Conservation (phyloP, 2,113 vertebrate genomes). For the Gavia stellata region DNA sequence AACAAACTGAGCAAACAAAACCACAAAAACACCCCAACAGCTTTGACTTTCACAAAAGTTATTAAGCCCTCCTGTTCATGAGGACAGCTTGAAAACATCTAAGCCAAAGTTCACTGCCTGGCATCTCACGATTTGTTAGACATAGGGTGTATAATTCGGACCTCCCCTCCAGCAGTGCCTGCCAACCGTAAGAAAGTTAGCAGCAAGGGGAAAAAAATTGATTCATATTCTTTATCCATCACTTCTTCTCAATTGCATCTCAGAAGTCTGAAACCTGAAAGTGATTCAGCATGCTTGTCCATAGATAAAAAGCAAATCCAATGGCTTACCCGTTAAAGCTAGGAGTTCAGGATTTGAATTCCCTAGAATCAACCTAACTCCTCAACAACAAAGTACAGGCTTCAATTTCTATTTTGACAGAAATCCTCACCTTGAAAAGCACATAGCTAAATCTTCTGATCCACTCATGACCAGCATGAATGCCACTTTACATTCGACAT, state of each 20-base stretch:
- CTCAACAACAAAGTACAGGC: background rate
- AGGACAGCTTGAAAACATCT: background rate
- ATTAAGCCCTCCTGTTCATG: background rate
- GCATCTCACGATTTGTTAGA: background rate
- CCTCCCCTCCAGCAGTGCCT: background rate
- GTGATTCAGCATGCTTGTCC: fast-evolving
- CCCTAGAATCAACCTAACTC: background rate
- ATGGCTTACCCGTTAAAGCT: background rate
- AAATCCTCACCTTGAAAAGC: background rate
- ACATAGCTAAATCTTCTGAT: background rate
- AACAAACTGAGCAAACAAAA: no score
- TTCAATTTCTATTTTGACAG: background rate
- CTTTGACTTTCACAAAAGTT: background rate
- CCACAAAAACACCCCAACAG: background rate
- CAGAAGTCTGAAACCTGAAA: background rate
- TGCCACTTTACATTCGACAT: background rate
- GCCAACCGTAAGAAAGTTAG: background rate
- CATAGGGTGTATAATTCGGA: background rate
- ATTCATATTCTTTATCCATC: background rate
- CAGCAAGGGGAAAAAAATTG: background rate
- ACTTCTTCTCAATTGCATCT: background rate
- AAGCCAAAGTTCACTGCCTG: background rate
- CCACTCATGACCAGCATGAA: background rate
- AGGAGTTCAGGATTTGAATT: background rate
- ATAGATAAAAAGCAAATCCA: background rate